Conservation (phyloP, 1,140 invertebrate genomes). For the Platyscapa corneri region DNA sequence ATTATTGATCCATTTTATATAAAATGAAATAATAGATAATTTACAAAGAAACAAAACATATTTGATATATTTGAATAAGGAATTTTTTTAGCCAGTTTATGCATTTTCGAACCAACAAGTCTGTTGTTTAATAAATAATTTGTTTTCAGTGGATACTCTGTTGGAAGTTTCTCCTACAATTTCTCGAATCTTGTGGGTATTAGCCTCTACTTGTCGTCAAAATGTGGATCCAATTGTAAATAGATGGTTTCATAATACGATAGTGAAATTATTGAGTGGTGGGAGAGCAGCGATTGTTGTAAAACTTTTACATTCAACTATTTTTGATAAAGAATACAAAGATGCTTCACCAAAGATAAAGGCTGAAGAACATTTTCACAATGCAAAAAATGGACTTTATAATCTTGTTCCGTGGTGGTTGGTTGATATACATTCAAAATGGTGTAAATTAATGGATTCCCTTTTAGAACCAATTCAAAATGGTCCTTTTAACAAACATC, state of each 20-base stretch:
- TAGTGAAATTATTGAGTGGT: conserved; percentile 67
- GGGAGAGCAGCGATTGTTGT: conserved; percentile 68
- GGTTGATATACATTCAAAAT: conserved; percentile 62
- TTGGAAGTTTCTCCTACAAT: conserved; percentile 60
- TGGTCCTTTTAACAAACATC: conserved; percentile 69
- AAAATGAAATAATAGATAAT: too few relatives aligned
- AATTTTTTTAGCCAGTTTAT: background rate
- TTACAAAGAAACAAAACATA: too few relatives aligned
- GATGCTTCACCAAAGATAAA: conserved; percentile 42
- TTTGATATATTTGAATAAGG: too few relatives aligned
- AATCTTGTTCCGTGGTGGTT: conserved; percentile 68
- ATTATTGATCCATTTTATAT: too few relatives aligned
- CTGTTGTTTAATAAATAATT: background rate
- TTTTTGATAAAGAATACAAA: conserved; percentile 60
- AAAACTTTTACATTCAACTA: conserved; percentile 64
- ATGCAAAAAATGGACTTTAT: conserved; percentile 65
- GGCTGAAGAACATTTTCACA: conserved; percentile 59
- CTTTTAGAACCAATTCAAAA: conserved; percentile 68
- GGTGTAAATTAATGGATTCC: conserved; percentile 67
- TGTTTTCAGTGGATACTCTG: conserved; percentile 65
- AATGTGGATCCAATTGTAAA: conserved; percentile 66
- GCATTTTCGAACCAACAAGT: background rate
- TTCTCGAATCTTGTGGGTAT: conserved; percentile 63
- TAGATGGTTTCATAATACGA: conserved; percentile 59
- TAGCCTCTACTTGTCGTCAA: conserved; percentile 61